phyloP scores from a whole-genome alignment of 37 sponge, comb jelly and placozoan genomes.

The Cliona cf. orientalis region DNA sequence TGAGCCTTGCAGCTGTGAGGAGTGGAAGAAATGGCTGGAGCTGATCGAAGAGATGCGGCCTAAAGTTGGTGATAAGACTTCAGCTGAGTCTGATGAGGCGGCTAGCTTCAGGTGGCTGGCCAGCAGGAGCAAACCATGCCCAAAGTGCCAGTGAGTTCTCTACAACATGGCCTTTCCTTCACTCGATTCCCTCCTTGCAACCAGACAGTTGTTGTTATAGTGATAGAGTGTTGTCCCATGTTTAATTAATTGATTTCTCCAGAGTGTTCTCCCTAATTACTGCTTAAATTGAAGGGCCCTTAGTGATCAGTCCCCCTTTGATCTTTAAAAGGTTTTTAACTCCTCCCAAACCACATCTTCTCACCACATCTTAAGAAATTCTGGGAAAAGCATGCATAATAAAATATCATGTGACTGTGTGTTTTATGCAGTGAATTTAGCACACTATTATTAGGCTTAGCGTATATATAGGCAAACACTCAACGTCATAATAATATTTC shows the following conservation, averaged over 20 bases:
- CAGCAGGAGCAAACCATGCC: constrained; percentile 85
- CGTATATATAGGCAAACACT: no score
- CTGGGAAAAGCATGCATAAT: no score
- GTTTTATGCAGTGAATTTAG: background rate
- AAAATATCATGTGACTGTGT: background rate
- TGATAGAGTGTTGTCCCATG: background rate
- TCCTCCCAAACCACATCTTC: no score
- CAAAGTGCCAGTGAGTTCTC: constrained; percentile 84
- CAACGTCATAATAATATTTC: no score
- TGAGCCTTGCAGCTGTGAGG: constrained; percentile 77
- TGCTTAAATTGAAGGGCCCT: no score
- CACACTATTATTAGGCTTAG: no score
- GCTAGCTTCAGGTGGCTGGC: constrained; percentile 78
- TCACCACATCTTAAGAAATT: no score
- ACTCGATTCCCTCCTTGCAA: background rate
- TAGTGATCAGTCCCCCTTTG: no score
- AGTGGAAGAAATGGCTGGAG: constrained; percentile 79
- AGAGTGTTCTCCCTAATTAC: background rate
- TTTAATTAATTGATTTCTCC: background rate
- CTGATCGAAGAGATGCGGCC: constrained; percentile 60
- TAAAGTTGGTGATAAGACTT: constrained; percentile 33
- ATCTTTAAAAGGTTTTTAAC: no score
- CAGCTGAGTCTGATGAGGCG: constrained; percentile 31
- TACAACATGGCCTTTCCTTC: background rate
- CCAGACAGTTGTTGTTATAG: background rate